Evolutionary conservation across 2,797 vertebrate species (phyloP), one percentile per base, ranked within the genome.

Genomic region (Sebastes matsubarae): DNA sequence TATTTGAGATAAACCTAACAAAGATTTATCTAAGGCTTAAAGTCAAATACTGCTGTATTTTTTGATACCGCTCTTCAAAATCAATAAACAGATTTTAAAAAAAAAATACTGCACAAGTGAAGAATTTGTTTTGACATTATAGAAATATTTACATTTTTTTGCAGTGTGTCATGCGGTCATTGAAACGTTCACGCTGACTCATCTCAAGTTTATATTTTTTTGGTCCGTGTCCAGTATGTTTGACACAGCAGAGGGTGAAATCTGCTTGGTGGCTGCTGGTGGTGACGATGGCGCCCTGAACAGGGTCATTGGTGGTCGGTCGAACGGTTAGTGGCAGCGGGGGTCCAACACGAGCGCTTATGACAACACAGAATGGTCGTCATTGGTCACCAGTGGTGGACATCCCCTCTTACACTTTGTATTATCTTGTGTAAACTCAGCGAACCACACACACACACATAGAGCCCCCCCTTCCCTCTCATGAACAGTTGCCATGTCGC

Each of bases 221-320:
- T 61, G 16, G 30, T 59, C 27, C 2, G 46, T 71, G 94, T 95
- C 93, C 81, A 24, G 27, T 85, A 74, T 77, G 76, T 78, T 89
- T 85, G 72, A 54, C 50, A 13, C 94, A 94, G 96, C 95, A 88
- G 90, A 87, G 94, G 94, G 74, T 96, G 94, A 96, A 96, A 94
- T 94, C 88, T 89, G 94, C 90, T 95, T 95, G 96, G 96, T 96
- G 94, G 89, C 93, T 83, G 80, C 66, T 80, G 63, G 65, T 73
- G 59, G 61, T 75, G 42, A 36, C 11, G 30, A 34, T 73, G 57
- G 68, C 67, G 55, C 5, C 64, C 27, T 60, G 52, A 77, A 70
- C 64, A 32, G n/a, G 20, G 73, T 61, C 29, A 76, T 24, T 27
- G 13, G 32, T 70, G 30, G 63, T 13, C 4, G 7, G 50, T n/a